phyloP scores from a whole-genome alignment of 1,140 invertebrate genomes.

The Rhyacophila brunnea region DNA sequence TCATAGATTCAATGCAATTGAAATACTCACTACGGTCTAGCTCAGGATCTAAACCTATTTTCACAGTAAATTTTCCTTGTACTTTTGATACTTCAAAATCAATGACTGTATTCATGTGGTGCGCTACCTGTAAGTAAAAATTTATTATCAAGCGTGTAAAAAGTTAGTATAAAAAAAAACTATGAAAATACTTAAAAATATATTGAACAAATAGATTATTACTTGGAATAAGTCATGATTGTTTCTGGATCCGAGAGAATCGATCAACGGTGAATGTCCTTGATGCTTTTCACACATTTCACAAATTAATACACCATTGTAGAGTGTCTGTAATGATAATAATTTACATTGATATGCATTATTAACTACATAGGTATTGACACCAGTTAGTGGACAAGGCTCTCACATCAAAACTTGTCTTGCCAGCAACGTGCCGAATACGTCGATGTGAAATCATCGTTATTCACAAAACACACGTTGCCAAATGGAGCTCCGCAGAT shows the following conservation, averaged over 20 bases:
- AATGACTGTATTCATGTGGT: conserved; percentile 58
- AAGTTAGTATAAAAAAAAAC: too few species aligned
- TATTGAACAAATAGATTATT: background rate
- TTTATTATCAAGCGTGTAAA: background rate
- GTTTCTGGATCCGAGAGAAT: conserved; percentile 54
- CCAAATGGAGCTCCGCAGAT: too few species aligned
- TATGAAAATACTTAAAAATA: too few species aligned
- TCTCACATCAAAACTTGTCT: too few species aligned
- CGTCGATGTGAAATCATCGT: too few species aligned
- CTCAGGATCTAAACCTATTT: conserved; percentile 63
- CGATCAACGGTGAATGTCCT: conserved; percentile 53
- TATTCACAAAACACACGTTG: too few species aligned
- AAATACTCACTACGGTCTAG: conserved; percentile 63
- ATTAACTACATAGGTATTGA: too few species aligned
- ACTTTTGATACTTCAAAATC: conserved; percentile 67
- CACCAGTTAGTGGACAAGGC: too few species aligned
- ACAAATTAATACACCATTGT: conserved; percentile 62
- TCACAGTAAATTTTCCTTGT: conserved; percentile 65
- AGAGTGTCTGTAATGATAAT: conserved; percentile 58
- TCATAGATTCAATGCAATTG: too few species aligned
- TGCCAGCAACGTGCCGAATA: too few species aligned
- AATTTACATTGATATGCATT: too few species aligned
- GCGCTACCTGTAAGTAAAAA: conserved; percentile 42
- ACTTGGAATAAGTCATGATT: conserved; percentile 61
- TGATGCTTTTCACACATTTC: conserved; percentile 58